Percentiles rank a stretch among this genome's conserved stretches.
These are phyloP conservation scores for Falco peregrinus DNA, from an alignment of 2,797 vertebrate genomes.

Conservation along the genomic window DNA sequence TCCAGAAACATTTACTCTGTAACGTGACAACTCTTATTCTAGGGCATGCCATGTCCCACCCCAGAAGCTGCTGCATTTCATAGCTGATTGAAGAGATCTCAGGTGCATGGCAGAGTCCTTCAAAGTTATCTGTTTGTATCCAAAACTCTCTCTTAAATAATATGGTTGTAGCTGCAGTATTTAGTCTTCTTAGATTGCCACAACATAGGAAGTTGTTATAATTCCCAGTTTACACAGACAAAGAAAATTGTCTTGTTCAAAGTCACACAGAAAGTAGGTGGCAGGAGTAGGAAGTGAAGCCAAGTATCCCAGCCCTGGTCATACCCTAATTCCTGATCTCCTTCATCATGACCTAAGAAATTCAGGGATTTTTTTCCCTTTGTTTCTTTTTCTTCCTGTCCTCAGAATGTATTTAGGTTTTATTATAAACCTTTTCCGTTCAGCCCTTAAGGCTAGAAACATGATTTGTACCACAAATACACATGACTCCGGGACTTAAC, in stretches of 20 bases:
- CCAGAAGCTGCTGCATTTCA: background rate
- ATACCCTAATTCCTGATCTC: slow-evolving; percentile 19
- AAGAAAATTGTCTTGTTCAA: background rate
- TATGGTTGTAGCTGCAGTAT: background rate
- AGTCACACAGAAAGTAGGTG: background rate
- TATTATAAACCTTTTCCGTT: slow-evolving; percentile 26
- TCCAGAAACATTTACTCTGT: background rate
- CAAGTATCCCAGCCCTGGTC: background rate
- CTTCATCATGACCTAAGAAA: background rate
- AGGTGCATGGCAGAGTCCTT: background rate
- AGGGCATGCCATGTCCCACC: background rate
- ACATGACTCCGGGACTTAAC: background rate
- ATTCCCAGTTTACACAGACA: background rate
- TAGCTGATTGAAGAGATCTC: background rate
- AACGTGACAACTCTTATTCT: fast-evolving
- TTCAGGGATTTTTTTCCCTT: background rate
- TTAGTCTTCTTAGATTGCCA: background rate
- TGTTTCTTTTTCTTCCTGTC: slow-evolving; percentile 55
- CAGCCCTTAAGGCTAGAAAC: background rate
- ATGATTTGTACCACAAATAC: background rate
- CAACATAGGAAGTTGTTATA: background rate
- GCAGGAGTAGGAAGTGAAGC: background rate
- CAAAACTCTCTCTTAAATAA: background rate
- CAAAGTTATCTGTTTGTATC: background rate
- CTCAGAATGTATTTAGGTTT: background rate